Evolutionary conservation across 2,113 vertebrate genomes (phyloP).

Genomic region (Vanacampus margaritifer): DNA sequence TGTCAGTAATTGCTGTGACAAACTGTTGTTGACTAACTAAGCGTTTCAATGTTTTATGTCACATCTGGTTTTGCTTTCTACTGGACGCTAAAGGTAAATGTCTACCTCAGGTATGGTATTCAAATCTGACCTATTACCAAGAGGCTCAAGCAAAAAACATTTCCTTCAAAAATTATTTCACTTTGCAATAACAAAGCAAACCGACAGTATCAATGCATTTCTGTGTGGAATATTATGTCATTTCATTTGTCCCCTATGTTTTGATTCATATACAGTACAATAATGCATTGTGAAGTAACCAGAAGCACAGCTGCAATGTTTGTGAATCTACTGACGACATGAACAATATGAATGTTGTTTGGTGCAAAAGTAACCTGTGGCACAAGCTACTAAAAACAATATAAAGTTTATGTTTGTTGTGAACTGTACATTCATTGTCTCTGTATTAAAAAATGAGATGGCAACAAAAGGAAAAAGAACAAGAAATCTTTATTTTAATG

Average conservation of each 20-base stretch:
- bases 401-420: slow-evolving; percentile 58
- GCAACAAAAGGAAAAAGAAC: slow-evolving; percentile 1
- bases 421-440: slow-evolving; percentile 63
- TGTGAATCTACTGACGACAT: slow-evolving; percentile 48
- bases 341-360: slow-evolving; percentile 58
- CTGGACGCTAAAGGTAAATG: neutral
- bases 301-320: slow-evolving; percentile 56
- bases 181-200: slow-evolving; percentile 19
- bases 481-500: neutral
- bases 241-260: slow-evolving; percentile 27
- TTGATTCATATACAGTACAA: slow-evolving; percentile 34
- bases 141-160: slow-evolving; percentile 24
- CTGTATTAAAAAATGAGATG: slow-evolving; percentile 54
- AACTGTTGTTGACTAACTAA: slow-evolving; percentile 14
- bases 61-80: slow-evolving; percentile 4
- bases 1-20: slow-evolving; percentile 27
- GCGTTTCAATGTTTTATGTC: slow-evolving; percentile 31
- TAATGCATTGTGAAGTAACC: slow-evolving; percentile 46
- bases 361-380: slow-evolving; percentile 55
- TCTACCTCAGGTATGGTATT: slow-evolving; percentile 4
- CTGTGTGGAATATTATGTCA: slow-evolving; percentile 15
- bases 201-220: slow-evolving; percentile 25
- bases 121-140: slow-evolving; percentile 36
- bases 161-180: neutral
- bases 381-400: slow-evolving; percentile 43